Base-by-base conservation (phyloP, 2,888 invertebrate species). In the Trichopria drosophilae region DNA sequence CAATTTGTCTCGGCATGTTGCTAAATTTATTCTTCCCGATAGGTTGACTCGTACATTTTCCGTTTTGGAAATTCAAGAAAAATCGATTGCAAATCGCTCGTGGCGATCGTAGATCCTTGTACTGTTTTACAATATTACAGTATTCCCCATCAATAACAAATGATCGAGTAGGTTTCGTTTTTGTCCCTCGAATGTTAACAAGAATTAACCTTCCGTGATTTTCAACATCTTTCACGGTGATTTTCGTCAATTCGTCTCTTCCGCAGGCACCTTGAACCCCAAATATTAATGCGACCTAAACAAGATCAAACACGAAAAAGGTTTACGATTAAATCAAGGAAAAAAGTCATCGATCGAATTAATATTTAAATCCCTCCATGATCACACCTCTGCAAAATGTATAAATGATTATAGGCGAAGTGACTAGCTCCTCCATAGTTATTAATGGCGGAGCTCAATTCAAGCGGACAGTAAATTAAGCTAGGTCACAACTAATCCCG, bases 101-200 rank as follows among this genome's bases (percentile, higher is more conserved):
- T 48, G 51, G 41, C n/a, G 58, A 51, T 10, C 59, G 56, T n/a
- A 60, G 51, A 24, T 42, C 24, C 7, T 42, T 13, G 50, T 60
- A 61, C 39, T 60, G 50, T 48, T 57, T 19, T 6, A 51, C 48
- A 5, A 50, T 29, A 36, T 43, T 32, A 19, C 43, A 53, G 28
- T 48, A 61, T 18, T 56, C 18, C 16, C 51, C 55, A 22, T 54
- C 43, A 24, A 59, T 45, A 9, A 55, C 52, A 55, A 60, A 57
- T 35, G 23, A 44, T 40, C 58, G 48, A 22, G 35, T 13, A 23
- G 37, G 29, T 47, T 57, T 44, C 3, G 52, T 53, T 44, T 60
- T 58, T 43, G 56, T 44, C 26, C 54, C 48, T 6, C 47, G 53
- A 36, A 61, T 26, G 4, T 32, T 44, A 13, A 57, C 47, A 7